A percentile compares a stretch with the other conserved stretches of the same genome.
These are phyloP conservation scores for Crax fasciolata DNA, from an alignment of 2,797 vertebrate genomes.

Conservation along the genomic window DNA sequence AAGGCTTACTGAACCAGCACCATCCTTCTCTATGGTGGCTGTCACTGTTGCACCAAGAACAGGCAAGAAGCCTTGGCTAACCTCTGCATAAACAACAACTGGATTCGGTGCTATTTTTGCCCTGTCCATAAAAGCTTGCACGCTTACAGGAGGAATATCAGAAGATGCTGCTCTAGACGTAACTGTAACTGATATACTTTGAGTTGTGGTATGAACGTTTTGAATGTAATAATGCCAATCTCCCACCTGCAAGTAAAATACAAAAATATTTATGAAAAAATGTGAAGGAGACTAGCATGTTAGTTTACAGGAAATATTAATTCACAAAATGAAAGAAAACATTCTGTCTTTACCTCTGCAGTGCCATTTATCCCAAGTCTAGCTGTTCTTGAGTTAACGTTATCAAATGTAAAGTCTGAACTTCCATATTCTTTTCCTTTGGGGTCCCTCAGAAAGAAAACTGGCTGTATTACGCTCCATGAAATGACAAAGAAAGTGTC, in stretches of 20 bases:
- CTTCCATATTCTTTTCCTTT: conserved; percentile 61
- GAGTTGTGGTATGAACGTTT: conserved; percentile 37
- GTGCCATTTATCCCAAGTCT: conserved; percentile 76
- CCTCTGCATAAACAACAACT: conserved; percentile 77
- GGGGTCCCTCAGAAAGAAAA: conserved; percentile 73
- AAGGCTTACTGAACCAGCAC: conserved; percentile 32
- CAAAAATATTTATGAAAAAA: not conserved
- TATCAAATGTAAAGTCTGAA: conserved; percentile 20
- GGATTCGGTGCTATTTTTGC: conserved; percentile 66
- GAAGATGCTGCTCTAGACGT: conserved; percentile 73
- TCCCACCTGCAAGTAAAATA: conserved; percentile 73
- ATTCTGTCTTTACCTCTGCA: conserved; percentile 78
- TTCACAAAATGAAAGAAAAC: not conserved
- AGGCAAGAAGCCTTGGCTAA: conserved; percentile 78
- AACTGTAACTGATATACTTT: conserved; percentile 80
- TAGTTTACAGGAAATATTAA: not conserved
- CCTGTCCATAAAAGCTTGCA: conserved; percentile 63
- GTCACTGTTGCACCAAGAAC: conserved; percentile 78
- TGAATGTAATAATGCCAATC: conserved; percentile 76
- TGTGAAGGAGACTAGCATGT: not conserved
- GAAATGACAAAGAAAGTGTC: conserved; percentile 81
- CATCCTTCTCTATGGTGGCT: conserved; percentile 75
- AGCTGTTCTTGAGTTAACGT: conserved; percentile 23
- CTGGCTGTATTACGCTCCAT: conserved; percentile 45
- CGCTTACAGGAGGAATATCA: conserved; percentile 74